A percentile compares a stretch with the other conserved stretches of the same genome.
These are phyloP conservation scores for Babylonia areolata DNA, from an alignment of 1,140 invertebrate species.

Conservation along the genomic window DNA sequence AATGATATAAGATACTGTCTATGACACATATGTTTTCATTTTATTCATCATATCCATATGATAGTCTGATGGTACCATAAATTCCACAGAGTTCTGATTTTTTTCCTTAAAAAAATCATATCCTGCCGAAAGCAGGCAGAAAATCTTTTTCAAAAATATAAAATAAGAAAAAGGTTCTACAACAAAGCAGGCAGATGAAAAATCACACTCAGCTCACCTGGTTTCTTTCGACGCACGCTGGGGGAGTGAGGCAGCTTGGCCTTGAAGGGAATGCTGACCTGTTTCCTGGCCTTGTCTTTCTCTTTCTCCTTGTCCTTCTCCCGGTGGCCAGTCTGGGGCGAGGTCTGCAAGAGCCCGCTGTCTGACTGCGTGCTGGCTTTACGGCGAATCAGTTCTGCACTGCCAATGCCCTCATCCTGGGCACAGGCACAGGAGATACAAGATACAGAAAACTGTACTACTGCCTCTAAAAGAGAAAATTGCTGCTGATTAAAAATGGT, in stretches of 20 bases:
- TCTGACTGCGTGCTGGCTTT: conserved; percentile 51
- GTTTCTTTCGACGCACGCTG: conserved; percentile 63
- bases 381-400: conserved; percentile 60
- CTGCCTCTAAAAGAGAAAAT: no score
- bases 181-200: no score
- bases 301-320: conserved; percentile 30
- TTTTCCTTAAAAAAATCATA: no score
- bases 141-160: not conserved
- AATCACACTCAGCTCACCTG: conserved; percentile 30
- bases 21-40: no score
- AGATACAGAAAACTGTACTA: no score
- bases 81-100: no score
- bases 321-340: conserved; percentile 54
- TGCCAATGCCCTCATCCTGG: conserved; percentile 57
- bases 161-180: not conserved
- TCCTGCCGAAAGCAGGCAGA: no score
- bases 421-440: no score
- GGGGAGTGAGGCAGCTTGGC: conserved; percentile 68
- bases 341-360: conserved; percentile 47
- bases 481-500: no score
- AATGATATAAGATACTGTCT: no score
- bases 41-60: no score
- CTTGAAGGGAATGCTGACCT: conserved; percentile 59
- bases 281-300: conserved; percentile 62
- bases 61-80: no score